These are phyloP conservation scores for Therioaphis trifolii DNA, from an alignment of 2,888 invertebrate genomes.

Conservation along the genomic window DNA sequence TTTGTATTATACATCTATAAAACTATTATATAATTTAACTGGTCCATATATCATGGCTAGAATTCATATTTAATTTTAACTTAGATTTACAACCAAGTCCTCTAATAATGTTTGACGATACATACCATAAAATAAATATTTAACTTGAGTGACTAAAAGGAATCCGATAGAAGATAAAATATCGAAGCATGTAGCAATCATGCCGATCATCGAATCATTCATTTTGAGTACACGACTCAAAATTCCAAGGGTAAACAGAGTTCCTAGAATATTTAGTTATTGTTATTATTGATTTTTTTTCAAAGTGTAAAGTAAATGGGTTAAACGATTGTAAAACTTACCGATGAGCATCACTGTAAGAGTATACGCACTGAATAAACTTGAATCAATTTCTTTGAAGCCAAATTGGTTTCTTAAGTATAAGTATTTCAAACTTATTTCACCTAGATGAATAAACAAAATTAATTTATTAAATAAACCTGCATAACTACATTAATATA, in stretches of 20 bases:
- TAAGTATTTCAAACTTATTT: slow-evolving; percentile 39
- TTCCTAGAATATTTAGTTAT: slow-evolving; percentile 51
- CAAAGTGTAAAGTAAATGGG: too few species aligned
- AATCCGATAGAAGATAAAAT: slow-evolving; percentile 41
- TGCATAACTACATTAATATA: too few species aligned
- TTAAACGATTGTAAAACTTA: neutral
- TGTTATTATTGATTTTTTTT: too few species aligned
- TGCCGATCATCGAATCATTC: slow-evolving; percentile 54
- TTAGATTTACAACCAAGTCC: too few species aligned
- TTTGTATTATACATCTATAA: too few species aligned
- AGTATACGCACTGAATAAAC: slow-evolving; percentile 40
- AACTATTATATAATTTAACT: too few species aligned
- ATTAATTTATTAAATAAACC: neutral
- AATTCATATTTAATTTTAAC: too few species aligned
- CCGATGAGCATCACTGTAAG: slow-evolving; percentile 35
- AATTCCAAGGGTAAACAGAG: slow-evolving; percentile 48
- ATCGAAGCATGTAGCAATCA: slow-evolving; percentile 57
- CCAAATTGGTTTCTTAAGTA: slow-evolving; percentile 41
- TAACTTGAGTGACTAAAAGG: slow-evolving; percentile 25
- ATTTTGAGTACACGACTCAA: slow-evolving; percentile 50
- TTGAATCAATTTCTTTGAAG: slow-evolving; percentile 44
- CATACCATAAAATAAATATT: slow-evolving; percentile 58
- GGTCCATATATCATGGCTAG: too few species aligned
- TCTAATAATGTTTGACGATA: slow-evolving; percentile 17
- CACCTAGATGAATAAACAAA: slow-evolving; percentile 33